Evolutionary conservation across 2,888 invertebrate species (phyloP).

Genomic region (Listrodromus nycthemerus): DNA sequence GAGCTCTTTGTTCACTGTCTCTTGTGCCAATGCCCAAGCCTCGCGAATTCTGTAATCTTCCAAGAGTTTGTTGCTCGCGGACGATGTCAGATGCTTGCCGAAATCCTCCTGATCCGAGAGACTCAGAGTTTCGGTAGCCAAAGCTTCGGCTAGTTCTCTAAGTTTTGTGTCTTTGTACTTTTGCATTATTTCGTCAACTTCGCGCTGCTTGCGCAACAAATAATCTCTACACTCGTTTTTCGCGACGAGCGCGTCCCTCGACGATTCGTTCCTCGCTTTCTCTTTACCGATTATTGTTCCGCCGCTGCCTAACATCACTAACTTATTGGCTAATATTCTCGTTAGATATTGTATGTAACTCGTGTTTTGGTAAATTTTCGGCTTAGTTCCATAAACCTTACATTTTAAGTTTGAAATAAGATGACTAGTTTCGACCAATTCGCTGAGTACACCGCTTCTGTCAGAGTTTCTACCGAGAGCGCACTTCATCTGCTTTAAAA

Average conservation of each 20-base stretch:
- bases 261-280: conserved; percentile 73
- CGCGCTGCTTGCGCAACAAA: conserved; percentile 86
- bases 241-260: conserved; percentile 74
- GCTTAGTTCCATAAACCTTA: conserved; percentile 84
- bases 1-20: conserved; percentile 90
- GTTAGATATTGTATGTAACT: conserved; percentile 89
- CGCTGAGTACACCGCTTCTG: conserved; percentile 82
- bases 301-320: conserved; percentile 82
- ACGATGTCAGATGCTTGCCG: conserved; percentile 83
- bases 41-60: conserved; percentile 90
- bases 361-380: conserved; percentile 83
- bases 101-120: conserved; percentile 79
- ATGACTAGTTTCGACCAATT: conserved; percentile 91
- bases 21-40: conserved; percentile 91
- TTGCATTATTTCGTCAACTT: conserved; percentile 87
- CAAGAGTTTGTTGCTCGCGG: conserved; percentile 83
- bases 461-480: conserved; percentile 76
- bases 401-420: conserved; percentile 90
- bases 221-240: conserved; percentile 81
- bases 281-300: conserved; percentile 39
- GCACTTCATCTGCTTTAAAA: conserved; percentile 85
- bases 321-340: conserved; percentile 90
- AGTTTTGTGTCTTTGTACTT: conserved; percentile 89
- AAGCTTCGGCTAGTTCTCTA: conserved; percentile 89
- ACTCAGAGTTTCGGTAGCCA: conserved; percentile 90